phyloP scores from a whole-genome alignment of 2,888 invertebrate genomes.

The Athripsodes cinereus region DNA sequence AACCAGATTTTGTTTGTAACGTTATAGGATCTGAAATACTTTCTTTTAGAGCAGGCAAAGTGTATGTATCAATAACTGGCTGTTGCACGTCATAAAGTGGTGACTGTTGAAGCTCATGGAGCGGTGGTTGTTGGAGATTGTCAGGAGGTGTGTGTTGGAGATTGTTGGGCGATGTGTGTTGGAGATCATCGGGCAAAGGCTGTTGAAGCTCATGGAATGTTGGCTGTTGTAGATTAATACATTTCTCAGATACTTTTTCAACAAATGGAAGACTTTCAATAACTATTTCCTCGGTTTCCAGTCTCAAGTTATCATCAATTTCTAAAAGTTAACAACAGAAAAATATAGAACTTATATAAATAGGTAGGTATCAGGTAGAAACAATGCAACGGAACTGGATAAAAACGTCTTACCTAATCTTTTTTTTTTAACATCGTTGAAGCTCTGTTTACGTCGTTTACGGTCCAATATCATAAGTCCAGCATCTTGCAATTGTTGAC shows the following conservation, averaged over 20 bases:
- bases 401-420: not conserved
- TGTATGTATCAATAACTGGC: no score
- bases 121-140: not conserved
- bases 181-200: no score
- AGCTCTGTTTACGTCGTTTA: not conserved
- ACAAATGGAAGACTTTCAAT: not conserved
- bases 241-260: not conserved
- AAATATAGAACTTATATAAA: not conserved
- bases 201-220: not conserved
- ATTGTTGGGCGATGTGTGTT: no score
- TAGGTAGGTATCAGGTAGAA: not conserved
- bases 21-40: not conserved
- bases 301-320: not conserved
- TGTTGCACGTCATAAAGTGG: not conserved
- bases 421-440: slow-evolving; percentile 1
- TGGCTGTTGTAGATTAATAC: not conserved
- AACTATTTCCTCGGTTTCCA: not conserved
- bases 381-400: not conserved
- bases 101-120: not conserved
- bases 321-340: not conserved
- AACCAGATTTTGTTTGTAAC: no score
- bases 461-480: not conserved
- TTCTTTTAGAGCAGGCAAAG: no score
- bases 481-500: not conserved
- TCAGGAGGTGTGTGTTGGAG: not conserved